These are phyloP conservation scores for Ammodramus savannarum DNA, from an alignment of 2,113 vertebrate genomes.

Conservation along the genomic window DNA sequence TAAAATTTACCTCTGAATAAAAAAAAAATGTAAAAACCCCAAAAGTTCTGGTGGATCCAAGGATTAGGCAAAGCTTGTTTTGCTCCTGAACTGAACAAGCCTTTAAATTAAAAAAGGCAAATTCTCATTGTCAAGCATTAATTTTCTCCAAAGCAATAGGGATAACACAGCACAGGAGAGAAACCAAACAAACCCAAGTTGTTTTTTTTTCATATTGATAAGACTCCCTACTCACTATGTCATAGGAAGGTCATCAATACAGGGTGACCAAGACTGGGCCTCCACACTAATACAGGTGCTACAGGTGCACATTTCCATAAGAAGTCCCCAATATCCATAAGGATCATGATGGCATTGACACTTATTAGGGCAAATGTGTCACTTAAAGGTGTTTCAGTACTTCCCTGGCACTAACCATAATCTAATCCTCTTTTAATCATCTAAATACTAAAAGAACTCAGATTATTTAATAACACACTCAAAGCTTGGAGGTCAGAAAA, in stretches of 20 bases:
- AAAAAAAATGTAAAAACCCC: accelerated
- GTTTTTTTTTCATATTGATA: neutral
- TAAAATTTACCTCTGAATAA: neutral
- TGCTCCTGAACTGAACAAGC: neutral
- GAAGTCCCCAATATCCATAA: accelerated
- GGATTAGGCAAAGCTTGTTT: neutral
- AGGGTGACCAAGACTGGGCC: neutral
- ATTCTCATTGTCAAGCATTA: neutral
- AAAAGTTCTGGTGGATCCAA: neutral
- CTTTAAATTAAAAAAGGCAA: neutral
- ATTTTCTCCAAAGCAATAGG: neutral
- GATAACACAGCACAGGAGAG: neutral
- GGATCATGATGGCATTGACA: neutral
- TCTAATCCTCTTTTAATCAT: neutral
- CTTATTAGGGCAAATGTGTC: neutral
- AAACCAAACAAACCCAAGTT: neutral
- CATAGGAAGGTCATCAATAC: neutral
- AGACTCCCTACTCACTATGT: neutral
- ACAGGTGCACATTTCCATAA: neutral
- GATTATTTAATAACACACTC: neutral
- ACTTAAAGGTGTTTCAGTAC: neutral
- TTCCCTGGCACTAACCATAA: neutral
- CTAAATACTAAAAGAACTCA: neutral
- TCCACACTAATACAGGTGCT: accelerated
- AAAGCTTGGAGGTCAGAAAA: neutral